Base-by-base conservation (phyloP, 2,888 invertebrate species). In the Temnothorax rugatulus region DNA sequence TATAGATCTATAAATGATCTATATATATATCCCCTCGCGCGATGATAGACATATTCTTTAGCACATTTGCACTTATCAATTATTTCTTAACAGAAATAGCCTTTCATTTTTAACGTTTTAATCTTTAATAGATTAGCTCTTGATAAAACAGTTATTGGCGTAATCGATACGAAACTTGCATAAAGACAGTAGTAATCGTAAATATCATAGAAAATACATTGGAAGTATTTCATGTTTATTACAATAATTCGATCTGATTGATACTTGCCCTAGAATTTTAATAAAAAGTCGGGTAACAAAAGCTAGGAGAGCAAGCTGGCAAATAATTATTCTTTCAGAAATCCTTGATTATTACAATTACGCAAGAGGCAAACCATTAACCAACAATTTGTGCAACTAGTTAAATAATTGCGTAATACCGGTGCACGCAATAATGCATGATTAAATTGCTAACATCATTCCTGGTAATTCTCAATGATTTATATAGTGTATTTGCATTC, bases 291-390 rank as follows among this genome's bases (percentile, higher is more conserved):
- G 5, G 5, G 8, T 2, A 34, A 5, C 4, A 52, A 38, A 9
- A 47, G 21, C 1, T 44, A 13, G 21, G 18, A 57, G 18, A 59
- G 11, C 7, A n/a, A 18, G 5, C 18, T 21, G 34, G 1, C 21
- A 69, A 79, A 76, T 68, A 68, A 68, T 50, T 44, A 38, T 25
- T 52, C 13, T 68, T 68, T 38, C 9, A 18, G 3, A 38, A 38
- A 13, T 68, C 38, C n/a, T 74, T 74, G 50, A 63, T 47, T 52
- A 47, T 47, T 76, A 21, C 25, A 52, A 66, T 66, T 76, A 76
- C 8, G 25, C 9, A 25, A 52, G 25, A n/a, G 21, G 38, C n/a
- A 54, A 68, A 25, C n/a, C 15, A 61, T 61, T 75, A 61, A n/a
- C 41, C 21, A 63, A 63, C 47, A n/a, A 75, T 75, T 74, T 63